These are phyloP conservation scores for Phallusia fumigata DNA, from an alignment of 23 tunicate genomes.

Conservation along the genomic window DNA sequence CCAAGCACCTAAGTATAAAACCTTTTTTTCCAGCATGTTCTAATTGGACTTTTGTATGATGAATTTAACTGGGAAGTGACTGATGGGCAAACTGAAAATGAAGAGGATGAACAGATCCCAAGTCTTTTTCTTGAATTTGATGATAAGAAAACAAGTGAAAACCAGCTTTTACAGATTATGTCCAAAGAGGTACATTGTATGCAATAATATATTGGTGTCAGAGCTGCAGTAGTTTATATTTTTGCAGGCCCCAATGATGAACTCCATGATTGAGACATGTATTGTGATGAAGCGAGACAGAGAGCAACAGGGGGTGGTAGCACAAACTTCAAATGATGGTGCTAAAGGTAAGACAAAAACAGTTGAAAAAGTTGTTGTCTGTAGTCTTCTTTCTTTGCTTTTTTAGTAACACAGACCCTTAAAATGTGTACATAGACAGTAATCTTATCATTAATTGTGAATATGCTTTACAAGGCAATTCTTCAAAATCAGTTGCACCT, in stretches of 20 bases:
- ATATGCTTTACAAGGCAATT: neutral
- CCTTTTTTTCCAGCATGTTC: constrained; percentile 54
- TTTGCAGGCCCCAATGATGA: constrained; percentile 85
- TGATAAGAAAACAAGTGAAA: constrained; percentile 39
- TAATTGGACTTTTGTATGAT: constrained; percentile 61
- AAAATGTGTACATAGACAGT: no score
- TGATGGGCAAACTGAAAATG: neutral
- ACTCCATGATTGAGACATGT: constrained; percentile 90
- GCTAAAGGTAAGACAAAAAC: constrained; percentile 14
- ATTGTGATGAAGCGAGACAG: constrained; percentile 35
- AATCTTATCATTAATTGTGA: no score
- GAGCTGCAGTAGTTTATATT: neutral
- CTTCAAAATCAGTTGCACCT: neutral
- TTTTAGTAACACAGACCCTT: no score
- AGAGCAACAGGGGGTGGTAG: constrained; percentile 28
- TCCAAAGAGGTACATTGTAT: constrained; percentile 65
- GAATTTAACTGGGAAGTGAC: constrained; percentile 92
- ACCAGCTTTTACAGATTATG: constrained; percentile 57
- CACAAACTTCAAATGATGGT: neutral
- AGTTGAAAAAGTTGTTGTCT: no score
- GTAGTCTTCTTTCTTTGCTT: no score
- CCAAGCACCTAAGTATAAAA: no score
- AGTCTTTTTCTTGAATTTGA: constrained; percentile 87
- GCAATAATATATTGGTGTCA: neutral
- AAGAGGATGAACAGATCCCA: constrained; percentile 30